Conservation (phyloP, 2,888 invertebrate genomes). For the Petrolisthes cinctipes region DNA sequence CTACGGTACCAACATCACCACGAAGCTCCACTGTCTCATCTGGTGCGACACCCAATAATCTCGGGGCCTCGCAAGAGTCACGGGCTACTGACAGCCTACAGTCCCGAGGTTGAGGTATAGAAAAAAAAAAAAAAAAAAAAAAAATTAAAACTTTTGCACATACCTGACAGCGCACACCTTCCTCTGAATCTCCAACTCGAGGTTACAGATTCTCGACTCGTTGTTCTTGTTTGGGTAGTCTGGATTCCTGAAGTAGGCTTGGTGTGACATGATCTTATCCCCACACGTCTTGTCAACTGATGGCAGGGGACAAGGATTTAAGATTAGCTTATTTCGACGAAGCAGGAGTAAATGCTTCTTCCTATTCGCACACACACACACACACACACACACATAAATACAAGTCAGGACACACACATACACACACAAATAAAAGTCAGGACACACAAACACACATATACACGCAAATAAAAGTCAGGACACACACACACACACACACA, state of each 20-base stretch:
- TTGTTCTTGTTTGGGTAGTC: constrained; percentile 40
- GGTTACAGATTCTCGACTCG: constrained; percentile 36
- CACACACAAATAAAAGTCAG: background rate
- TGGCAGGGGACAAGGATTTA: background rate
- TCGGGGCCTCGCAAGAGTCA: too few species aligned
- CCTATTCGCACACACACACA: background rate
- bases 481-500: constrained; percentile 20
- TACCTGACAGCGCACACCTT: constrained; percentile 59
- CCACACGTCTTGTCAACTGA: constrained; percentile 58
- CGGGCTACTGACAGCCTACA: too few species aligned
- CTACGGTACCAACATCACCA: too few species aligned
- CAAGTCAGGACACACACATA: background rate
- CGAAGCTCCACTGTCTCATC: too few species aligned
- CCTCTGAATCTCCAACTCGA: constrained; percentile 42
- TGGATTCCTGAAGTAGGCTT: constrained; percentile 54
- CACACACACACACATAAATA: constrained; percentile 17
- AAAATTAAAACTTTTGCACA: background rate
- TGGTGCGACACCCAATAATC: too few species aligned
- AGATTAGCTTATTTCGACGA: background rate
- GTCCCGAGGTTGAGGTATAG: too few species aligned
- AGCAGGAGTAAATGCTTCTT: background rate
- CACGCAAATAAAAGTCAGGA: too few species aligned
- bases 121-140: too few species aligned
- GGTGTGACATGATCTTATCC: constrained; percentile 40
- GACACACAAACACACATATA: constrained; percentile 7